Evolutionary conservation across 2,797 vertebrate genomes (phyloP).

Genomic region (Hirundo rustica): DNA sequence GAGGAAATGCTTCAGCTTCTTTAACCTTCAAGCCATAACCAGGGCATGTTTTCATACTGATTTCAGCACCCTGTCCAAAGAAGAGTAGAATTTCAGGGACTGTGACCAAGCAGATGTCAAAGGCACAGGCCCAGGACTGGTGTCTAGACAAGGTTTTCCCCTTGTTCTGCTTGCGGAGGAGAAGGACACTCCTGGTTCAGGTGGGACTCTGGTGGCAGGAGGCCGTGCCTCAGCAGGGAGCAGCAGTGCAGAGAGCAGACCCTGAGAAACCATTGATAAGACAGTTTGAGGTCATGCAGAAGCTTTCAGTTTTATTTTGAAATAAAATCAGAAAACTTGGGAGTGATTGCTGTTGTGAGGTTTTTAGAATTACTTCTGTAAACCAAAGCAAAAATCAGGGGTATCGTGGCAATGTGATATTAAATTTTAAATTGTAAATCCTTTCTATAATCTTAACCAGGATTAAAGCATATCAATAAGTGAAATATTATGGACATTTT

Average conservation of each 20-base stretch:
- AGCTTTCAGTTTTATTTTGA: background rate
- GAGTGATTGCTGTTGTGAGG: background rate
- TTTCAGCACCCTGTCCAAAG: background rate
- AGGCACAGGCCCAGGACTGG: background rate
- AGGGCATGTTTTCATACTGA: accelerated
- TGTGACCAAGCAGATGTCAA: background rate
- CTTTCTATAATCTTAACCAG: background rate
- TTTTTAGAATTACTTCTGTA: background rate
- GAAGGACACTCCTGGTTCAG: background rate
- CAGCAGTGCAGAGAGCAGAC: background rate
- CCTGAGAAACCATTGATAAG: background rate
- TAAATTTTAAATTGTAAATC: background rate
- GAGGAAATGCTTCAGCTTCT: background rate
- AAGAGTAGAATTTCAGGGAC: background rate
- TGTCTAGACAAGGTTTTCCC: background rate
- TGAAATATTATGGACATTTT: background rate
- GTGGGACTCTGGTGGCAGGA: background rate
- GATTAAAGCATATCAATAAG: background rate
- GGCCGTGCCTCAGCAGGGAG: background rate
- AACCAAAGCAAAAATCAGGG: background rate
- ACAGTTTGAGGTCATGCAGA: background rate
- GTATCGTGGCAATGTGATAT: background rate
- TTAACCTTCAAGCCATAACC: background rate
- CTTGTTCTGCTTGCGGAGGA: background rate
- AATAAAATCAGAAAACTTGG: background rate